These are phyloP conservation scores for Sylvilagus bachmani DNA, from an alignment of 2,113 vertebrate species.

Conservation along the genomic window DNA sequence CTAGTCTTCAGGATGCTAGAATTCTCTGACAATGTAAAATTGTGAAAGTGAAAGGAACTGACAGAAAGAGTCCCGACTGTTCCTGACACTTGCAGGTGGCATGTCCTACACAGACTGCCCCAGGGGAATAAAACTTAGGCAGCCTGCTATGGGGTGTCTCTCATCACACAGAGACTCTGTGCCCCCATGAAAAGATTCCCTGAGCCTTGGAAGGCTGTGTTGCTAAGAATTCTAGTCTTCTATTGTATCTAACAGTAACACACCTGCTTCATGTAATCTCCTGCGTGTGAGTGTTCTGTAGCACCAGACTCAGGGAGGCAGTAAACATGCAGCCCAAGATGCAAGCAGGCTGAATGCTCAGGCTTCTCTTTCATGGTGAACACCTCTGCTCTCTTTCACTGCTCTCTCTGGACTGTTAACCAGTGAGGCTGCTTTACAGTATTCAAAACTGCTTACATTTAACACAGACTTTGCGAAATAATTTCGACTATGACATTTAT, in stretches of 20 bases:
- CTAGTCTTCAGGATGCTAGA: background rate
- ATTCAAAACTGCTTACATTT: background rate
- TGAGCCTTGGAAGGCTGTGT: background rate
- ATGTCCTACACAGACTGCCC: no score
- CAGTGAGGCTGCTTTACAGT: background rate
- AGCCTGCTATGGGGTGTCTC: background rate
- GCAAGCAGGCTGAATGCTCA: background rate
- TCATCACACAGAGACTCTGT: background rate
- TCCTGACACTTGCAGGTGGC: no score
- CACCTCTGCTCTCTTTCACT: background rate
- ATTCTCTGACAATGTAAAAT: background rate
- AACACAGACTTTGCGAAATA: background rate
- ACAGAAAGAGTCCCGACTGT: background rate
- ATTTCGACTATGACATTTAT: background rate
- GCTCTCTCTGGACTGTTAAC: rapidly evolving
- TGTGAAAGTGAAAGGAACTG: background rate
- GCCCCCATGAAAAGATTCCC: rapidly evolving
- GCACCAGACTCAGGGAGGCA: background rate
- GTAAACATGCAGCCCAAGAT: background rate
- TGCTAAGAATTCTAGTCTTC: background rate
- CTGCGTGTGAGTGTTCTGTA: background rate
- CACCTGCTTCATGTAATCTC: background rate
- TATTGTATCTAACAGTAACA: background rate
- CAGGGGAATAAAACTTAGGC: background rate
- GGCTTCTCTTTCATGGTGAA: no score